Base-by-base conservation (phyloP, 2,113 vertebrate genomes). In the Castor canadensis region DNA sequence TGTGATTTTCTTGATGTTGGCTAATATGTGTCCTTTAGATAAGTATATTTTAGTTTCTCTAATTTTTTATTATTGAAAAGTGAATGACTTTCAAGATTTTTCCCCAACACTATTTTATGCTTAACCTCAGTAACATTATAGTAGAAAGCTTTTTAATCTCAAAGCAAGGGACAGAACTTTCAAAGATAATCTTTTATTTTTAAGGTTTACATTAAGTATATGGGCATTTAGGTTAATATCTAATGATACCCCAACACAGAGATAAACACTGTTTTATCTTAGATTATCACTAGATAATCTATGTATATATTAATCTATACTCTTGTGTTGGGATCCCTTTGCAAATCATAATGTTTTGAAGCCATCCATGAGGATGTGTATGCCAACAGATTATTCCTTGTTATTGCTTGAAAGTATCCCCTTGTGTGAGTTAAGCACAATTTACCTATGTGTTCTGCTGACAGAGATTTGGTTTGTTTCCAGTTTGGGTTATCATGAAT, bases 21-120 rank as follows among this genome's bases (percentile, higher is more conserved):
- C 19, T 88, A 73, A 92, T 83, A 85, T 45, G 10, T 93, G 9
- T 88, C 81, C 43, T 66, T 97, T 69, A 87, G 47, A 95, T 94
- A 96, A 96, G 64, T 93, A 81, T 90, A 93, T 87, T 96, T 96
- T 91, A 94, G 66, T 72, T 94, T 81, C 32, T 82, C 24, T 76
- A 67, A 92, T 40, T 89, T 72, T 96, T 95, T 92, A 73, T 89
- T 30, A 88, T 87, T 88, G 69, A 95, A 96, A 95, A 96, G 62
- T 75, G 89, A 91, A 73, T 94, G 91, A 94, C 56, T 73, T 91
- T 75, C 45, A 69, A 86, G 47, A 93, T 12, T 83, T 76, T 72
- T 69, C 10, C 12, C 38, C n/a, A 85, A 75, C 15, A 83, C 20
- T 67, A 52, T 84, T 89, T 95, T 83, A 73, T 56, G 10, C 47